A percentile compares a stretch with the other conserved stretches of the same genome.
These are phyloP conservation scores for Lagopus muta DNA, from an alignment of 2,113 vertebrate genomes.

Conservation along the genomic window DNA sequence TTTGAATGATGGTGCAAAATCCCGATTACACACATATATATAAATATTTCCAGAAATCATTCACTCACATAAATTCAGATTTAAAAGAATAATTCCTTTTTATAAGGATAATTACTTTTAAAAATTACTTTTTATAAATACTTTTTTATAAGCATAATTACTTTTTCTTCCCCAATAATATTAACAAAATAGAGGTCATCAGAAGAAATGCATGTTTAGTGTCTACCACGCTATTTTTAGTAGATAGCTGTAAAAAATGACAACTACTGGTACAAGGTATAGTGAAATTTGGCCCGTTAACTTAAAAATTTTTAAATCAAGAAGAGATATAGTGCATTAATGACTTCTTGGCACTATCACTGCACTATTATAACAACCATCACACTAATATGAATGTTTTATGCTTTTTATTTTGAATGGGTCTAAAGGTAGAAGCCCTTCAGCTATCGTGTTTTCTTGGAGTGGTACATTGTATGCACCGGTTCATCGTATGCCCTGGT, in stretches of 20 bases:
- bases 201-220: conserved; percentile 6
- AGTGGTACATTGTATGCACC: conserved; percentile 36
- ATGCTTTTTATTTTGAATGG: conserved; percentile 69
- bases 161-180: background rate
- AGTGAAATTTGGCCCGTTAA: conserved; percentile 72
- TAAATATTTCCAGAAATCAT: background rate
- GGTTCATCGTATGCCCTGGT: background rate
- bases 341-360: conserved; percentile 73
- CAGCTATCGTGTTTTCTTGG: conserved; percentile 58
- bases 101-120: too few species aligned
- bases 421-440: conserved; percentile 16
- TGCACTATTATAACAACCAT: conserved; percentile 70
- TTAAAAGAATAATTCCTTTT: conserved; percentile 5
- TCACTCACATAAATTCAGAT: background rate
- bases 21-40: too few species aligned
- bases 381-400: conserved; percentile 61
- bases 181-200: conserved; percentile 9
- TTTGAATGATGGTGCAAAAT: background rate
- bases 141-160: background rate
- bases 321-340: conserved; percentile 72
- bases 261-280: background rate
- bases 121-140: too few species aligned
- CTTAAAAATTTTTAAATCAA: conserved; percentile 57
- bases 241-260: conserved; percentile 24
- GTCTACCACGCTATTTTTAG: background rate